Percentiles rank a stretch among this genome's conserved stretches.
Evolutionary conservation across 2,113 vertebrate species (phyloP).

Genomic region (Dromaius novaehollandiae): DNA sequence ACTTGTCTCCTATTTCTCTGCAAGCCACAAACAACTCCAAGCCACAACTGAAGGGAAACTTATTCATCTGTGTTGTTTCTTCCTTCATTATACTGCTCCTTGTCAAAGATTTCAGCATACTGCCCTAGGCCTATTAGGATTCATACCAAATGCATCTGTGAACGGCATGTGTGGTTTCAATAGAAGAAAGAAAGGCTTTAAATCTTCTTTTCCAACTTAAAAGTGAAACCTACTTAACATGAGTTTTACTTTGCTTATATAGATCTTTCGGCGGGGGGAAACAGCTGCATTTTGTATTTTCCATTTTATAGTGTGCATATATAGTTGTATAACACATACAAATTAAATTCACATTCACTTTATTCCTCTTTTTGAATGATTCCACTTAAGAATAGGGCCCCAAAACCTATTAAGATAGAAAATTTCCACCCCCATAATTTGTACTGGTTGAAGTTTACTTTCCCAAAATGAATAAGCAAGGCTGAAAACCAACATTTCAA

Average conservation of each 20-base stretch:
- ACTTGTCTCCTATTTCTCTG: background rate
- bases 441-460: background rate
- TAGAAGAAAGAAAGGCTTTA: background rate
- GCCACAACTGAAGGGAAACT: background rate
- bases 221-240: background rate
- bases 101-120: conserved; percentile 27
- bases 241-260: background rate
- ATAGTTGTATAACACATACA: accelerated
- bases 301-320: background rate
- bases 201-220: background rate
- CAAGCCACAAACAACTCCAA: background rate
- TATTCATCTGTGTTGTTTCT: conserved; percentile 25
- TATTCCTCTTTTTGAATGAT: background rate
- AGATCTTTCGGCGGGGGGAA: background rate
- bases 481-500: background rate
- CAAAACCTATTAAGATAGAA: background rate
- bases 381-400: background rate
- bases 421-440: accelerated
- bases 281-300: background rate
- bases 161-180: background rate
- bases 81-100: conserved; percentile 10
- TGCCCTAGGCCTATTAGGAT: conserved; percentile 16
- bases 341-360: background rate
- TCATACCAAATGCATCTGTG: background rate
- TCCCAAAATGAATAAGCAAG: background rate